Conservation (phyloP, 2,797 vertebrate genomes). For the Amblyraja radiata region DNA sequence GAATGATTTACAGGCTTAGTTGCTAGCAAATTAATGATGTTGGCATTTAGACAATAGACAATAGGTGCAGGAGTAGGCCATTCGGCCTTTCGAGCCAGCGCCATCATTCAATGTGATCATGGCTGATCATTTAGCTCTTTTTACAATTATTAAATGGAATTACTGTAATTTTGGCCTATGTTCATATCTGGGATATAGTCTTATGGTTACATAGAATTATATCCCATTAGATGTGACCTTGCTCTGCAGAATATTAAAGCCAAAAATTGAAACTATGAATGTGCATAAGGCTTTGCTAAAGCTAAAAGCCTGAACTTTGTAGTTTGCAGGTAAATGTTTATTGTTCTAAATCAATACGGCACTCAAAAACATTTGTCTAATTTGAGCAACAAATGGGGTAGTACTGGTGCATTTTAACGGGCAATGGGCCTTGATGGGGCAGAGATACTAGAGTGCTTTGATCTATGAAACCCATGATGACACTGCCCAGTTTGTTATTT, state of each 20-base stretch:
- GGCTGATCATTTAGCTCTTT: no score
- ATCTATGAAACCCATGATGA: constrained; percentile 17
- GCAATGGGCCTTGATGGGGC: background rate
- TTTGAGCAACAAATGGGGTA: background rate
- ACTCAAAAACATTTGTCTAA: background rate
- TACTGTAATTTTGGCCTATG: background rate
- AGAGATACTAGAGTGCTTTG: background rate
- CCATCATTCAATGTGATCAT: no score
- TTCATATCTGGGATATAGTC: background rate
- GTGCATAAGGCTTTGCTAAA: background rate
- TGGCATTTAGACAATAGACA: background rate
- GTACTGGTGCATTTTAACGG: background rate
- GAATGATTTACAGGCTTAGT: no score
- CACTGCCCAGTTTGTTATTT: background rate
- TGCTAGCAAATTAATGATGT: background rate
- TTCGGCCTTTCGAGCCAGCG: no score
- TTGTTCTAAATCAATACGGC: background rate
- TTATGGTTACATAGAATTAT: background rate
- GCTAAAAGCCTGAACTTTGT: background rate
- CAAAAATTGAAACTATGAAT: background rate
- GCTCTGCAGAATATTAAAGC: background rate
- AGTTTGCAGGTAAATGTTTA: background rate
- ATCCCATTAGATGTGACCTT: background rate
- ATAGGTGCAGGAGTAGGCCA: no score
- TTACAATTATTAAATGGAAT: no score